Evolutionary conservation across 1,140 invertebrate species (phyloP).

Genomic region (Drosophila cardini): DNA sequence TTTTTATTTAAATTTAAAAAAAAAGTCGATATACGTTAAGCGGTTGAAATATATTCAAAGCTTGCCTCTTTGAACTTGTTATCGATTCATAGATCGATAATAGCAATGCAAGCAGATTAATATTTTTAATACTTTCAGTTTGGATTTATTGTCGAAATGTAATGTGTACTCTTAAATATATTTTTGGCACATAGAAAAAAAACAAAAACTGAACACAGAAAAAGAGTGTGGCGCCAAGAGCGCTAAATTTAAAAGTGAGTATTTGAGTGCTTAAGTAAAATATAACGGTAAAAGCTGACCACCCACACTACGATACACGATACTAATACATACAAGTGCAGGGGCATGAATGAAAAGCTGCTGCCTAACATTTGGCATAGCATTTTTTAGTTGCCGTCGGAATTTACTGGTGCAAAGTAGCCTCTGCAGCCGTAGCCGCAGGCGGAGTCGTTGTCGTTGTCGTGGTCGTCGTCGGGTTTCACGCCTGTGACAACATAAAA

Average conservation of each 20-base stretch:
- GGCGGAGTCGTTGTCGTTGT: slow-evolving; percentile 24
- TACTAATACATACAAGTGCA: slow-evolving; percentile 9
- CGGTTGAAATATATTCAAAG: slow-evolving; percentile 30
- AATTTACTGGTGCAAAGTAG: slow-evolving; percentile 76
- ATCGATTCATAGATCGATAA: slow-evolving; percentile 9
- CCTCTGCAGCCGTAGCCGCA: slow-evolving; percentile 41
- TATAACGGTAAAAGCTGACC: slow-evolving; percentile 44
- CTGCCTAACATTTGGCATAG: slow-evolving; percentile 12
- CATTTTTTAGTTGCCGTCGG: slow-evolving; percentile 68
- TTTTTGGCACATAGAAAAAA: background rate
- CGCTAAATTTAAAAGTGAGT: slow-evolving; percentile 38
- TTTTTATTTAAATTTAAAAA: too few relatives aligned
- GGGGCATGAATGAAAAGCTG: slow-evolving; percentile 69
- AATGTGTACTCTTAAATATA: slow-evolving; percentile 21
- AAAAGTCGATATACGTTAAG: too few relatives aligned
- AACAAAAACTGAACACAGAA: background rate
- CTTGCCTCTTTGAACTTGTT: slow-evolving; percentile 6
- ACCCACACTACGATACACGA: slow-evolving; percentile 26
- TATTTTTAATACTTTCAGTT: slow-evolving; percentile 11
- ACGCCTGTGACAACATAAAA: slow-evolving; percentile 60
- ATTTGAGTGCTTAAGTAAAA: background rate
- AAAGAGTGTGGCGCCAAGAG: background rate
- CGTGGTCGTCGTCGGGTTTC: slow-evolving; percentile 35
- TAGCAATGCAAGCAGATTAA: background rate
- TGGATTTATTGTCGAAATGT: slow-evolving; percentile 28